Conservation (phyloP, 2,113 vertebrate genomes). For the Rhizomys pruinosus region DNA sequence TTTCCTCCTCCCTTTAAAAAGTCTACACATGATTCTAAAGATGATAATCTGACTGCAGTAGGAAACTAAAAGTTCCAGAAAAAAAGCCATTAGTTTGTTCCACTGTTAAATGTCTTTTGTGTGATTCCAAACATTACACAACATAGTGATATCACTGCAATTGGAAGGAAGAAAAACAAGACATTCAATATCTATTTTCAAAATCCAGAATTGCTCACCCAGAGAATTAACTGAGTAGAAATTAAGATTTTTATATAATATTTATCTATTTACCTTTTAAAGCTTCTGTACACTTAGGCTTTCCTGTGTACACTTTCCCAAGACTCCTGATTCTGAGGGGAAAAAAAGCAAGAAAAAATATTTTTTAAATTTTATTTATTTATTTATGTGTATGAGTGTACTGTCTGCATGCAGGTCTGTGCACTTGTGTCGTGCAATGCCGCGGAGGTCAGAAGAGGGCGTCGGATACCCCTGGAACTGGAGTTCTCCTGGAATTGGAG, state of each 20-base stretch:
- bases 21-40: neutral
- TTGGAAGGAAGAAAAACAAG: neutral
- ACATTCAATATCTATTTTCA: neutral
- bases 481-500: too few relatives aligned
- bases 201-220: neutral
- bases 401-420: too few relatives aligned
- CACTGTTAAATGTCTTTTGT: neutral
- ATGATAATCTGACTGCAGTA: neutral
- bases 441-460: too few relatives aligned
- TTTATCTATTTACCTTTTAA: conserved; percentile 9
- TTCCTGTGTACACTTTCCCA: neutral
- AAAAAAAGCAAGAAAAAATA: too few relatives aligned
- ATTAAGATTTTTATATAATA: too few relatives aligned
- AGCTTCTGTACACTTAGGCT: conserved; percentile 14
- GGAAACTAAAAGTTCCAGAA: neutral
- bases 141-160: neutral
- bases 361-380: too few relatives aligned
- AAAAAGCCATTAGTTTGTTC: neutral
- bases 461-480: too few relatives aligned
- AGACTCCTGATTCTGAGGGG: conserved; percentile 12
- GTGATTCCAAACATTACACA: neutral
- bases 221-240: neutral
- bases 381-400: too few relatives aligned
- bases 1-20: neutral
- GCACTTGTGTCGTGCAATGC: too few relatives aligned